Conservation (phyloP, 2,797 vertebrate species). For the Peromyscus aztecus region DNA sequence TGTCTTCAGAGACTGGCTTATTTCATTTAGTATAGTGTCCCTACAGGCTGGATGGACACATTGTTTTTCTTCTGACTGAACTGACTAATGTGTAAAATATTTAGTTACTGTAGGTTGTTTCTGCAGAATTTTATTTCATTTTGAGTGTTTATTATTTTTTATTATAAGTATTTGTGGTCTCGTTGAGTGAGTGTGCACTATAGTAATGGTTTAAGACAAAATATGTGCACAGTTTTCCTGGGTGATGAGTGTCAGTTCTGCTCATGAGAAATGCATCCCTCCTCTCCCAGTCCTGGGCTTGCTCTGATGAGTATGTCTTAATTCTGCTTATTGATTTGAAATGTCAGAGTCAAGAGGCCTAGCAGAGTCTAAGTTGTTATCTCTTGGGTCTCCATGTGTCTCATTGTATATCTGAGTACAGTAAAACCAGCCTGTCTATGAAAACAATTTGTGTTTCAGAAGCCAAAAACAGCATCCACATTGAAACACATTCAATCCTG, state of each 20-base stretch:
- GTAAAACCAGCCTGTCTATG: not conserved
- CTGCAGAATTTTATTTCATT: slow-evolving; percentile 43
- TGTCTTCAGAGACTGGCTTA: not conserved
- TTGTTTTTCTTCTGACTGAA: slow-evolving; percentile 7
- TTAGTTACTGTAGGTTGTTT: slow-evolving; percentile 35
- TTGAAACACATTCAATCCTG: not conserved
- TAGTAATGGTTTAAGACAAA: not conserved
- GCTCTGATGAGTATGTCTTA: not conserved
- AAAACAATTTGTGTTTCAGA: slow-evolving; percentile 34
- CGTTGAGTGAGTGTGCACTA: slow-evolving; percentile 36
- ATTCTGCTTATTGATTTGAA: slow-evolving; percentile 31
- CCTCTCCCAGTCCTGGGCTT: not conserved
- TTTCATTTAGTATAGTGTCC: not conserved
- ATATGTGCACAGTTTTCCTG: not conserved
- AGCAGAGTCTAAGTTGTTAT: not conserved
- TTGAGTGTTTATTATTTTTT: slow-evolving; percentile 35
- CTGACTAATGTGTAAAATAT: slow-evolving; percentile 52
- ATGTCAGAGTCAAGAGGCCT: slow-evolving; percentile 16
- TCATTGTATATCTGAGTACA: slow-evolving; percentile 45
- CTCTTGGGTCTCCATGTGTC: not conserved
- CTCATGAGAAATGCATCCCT: not conserved
- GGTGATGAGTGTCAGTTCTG: not conserved
- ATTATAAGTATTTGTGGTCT: slow-evolving; percentile 40
- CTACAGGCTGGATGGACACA: not conserved
- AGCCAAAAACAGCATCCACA: not conserved